Evolutionary conservation across 2,113 vertebrate genomes (phyloP).

Genomic region (Redunca redunca): DNA sequence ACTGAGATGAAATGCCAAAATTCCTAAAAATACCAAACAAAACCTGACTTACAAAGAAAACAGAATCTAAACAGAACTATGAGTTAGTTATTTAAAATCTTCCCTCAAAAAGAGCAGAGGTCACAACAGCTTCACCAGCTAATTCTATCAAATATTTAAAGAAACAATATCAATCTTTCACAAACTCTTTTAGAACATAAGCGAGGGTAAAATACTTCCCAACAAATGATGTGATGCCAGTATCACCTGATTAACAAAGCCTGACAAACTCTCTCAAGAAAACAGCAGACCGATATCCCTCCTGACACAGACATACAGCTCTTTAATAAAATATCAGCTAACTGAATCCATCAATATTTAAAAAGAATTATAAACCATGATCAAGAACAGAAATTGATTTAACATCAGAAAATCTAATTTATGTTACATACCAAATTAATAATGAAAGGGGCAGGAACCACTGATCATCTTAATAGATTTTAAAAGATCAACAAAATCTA

Average conservation of each 20-base stretch:
- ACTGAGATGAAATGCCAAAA: not conserved
- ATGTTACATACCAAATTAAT: not conserved
- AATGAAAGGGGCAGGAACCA: not conserved
- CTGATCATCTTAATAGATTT: not conserved
- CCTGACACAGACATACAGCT: not conserved
- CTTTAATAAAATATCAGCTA: not conserved
- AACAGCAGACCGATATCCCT: not conserved
- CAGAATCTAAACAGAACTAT: not conserved
- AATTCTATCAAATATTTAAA: not conserved
- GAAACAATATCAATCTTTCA: not conserved
- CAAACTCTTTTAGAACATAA: not conserved
- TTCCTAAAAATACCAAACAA: not conserved
- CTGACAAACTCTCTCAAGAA: not conserved
- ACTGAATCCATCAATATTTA: not conserved
- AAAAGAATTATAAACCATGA: not conserved
- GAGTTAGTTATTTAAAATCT: slow-evolving; percentile 13
- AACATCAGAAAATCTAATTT: not conserved
- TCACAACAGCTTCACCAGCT: not conserved
- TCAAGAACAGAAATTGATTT: not conserved
- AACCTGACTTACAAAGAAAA: not conserved
- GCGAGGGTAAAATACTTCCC: not conserved
- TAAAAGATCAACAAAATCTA: not conserved
- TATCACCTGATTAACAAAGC: not conserved
- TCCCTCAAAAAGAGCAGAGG: not conserved
- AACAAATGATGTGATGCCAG: not conserved